Percentiles rank a stretch among this genome's conserved stretches.
phyloP scores from a whole-genome alignment of 1,140 invertebrate species.

The Notospermus geniculatus region DNA sequence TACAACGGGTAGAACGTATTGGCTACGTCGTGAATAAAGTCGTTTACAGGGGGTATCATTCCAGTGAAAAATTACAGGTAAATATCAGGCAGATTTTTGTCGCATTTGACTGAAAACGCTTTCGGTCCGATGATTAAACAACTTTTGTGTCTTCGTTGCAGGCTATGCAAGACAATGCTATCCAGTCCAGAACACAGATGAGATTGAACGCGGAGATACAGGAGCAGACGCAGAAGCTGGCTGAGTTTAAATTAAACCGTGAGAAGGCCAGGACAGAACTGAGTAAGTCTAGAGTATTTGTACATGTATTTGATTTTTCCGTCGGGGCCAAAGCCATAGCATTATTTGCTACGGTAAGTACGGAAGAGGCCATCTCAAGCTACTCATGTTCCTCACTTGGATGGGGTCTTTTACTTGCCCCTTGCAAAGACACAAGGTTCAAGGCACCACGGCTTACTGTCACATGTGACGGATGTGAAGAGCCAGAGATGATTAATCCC shows the following conservation, averaged over 20 bases:
- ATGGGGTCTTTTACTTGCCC: too few species aligned
- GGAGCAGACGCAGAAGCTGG: slow-evolving; percentile 37
- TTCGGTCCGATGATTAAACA: too few species aligned
- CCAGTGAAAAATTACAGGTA: slow-evolving; percentile 41
- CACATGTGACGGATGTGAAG: too few species aligned
- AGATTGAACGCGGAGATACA: slow-evolving; percentile 39
- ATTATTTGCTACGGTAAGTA: too few species aligned
- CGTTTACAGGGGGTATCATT: slow-evolving; percentile 46
- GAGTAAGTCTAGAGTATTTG: slow-evolving; percentile 19
- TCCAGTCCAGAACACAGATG: slow-evolving; percentile 44
- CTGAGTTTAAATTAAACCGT: slow-evolving; percentile 32
- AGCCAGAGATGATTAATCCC: too few species aligned
- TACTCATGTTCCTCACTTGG: too few species aligned
- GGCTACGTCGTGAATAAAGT: slow-evolving; percentile 43
- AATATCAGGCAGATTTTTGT: background rate
- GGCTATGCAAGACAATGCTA: slow-evolving; percentile 46
- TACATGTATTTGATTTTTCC: too few species aligned
- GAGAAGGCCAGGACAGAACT: slow-evolving; percentile 32
- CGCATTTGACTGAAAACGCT: too few species aligned
- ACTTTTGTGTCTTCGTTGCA: slow-evolving; percentile 19
- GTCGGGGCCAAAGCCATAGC: too few species aligned
- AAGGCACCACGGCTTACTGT: too few species aligned
- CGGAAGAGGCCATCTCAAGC: too few species aligned
- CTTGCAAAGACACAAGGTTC: too few species aligned
- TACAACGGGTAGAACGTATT: slow-evolving; percentile 34